A percentile compares a stretch with the other conserved stretches of the same genome.
These are phyloP conservation scores for Halocynthia aurantium DNA, from an alignment of 23 tunicate genomes.

Conservation along the genomic window DNA sequence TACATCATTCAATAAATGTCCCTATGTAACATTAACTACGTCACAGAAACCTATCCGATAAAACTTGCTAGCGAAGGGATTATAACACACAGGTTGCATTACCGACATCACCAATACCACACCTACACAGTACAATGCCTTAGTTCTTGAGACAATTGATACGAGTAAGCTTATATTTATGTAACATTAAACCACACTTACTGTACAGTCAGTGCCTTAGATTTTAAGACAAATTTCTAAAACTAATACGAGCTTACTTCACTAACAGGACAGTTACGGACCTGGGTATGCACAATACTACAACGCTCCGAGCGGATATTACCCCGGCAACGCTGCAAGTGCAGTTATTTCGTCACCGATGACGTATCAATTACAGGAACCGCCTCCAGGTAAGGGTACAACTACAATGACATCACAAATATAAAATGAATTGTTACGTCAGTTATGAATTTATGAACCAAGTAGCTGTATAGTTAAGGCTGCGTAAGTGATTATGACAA, in stretches of 20 bases:
- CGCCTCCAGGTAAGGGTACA: slow-evolving; percentile 68
- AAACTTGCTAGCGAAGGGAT: too few relatives aligned
- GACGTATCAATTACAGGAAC: slow-evolving; percentile 97
- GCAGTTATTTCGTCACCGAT: slow-evolving; percentile 82
- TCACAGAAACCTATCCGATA: too few relatives aligned
- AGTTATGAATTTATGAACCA: background rate
- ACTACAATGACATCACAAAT: too few relatives aligned
- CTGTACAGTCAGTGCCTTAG: background rate
- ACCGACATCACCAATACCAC: too few relatives aligned
- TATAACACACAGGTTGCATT: too few relatives aligned
- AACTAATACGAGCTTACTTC: background rate
- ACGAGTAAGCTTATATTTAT: too few relatives aligned
- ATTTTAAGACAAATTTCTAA: background rate
- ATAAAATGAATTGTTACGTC: background rate
- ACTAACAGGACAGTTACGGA: slow-evolving; percentile 64
- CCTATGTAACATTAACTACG: too few relatives aligned
- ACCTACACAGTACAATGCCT: background rate
- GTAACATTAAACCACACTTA: too few relatives aligned
- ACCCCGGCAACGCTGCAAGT: slow-evolving; percentile 39
- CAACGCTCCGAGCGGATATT: slow-evolving; percentile 66
- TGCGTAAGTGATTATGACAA: background rate
- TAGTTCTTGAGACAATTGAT: background rate
- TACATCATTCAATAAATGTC: too few relatives aligned
- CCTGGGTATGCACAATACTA: slow-evolving; percentile 72
- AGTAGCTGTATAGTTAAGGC: too few relatives aligned